Percentiles rank a stretch among this genome's conserved stretches.
phyloP scores from a whole-genome alignment of 2,797 vertebrate species.

The Xyrichtys novacula region DNA sequence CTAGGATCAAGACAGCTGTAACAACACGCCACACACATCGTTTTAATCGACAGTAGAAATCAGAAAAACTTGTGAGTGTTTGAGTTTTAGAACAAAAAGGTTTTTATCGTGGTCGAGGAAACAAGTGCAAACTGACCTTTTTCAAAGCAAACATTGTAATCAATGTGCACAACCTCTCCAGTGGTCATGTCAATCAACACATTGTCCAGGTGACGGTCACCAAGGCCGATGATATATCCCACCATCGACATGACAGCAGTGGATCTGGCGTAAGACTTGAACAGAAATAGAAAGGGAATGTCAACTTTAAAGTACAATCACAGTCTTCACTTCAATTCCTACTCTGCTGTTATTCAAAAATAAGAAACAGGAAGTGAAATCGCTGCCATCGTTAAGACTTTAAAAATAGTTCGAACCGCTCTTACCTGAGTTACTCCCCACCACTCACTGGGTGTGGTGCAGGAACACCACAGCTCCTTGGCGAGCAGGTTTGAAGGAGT shows the following conservation, averaged over 20 bases:
- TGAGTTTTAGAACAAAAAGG: background rate
- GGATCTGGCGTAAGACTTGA: conserved; percentile 95
- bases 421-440: conserved; percentile 98
- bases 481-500: conserved; percentile 97
- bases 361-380: background rate
- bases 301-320: background rate
- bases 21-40: background rate
- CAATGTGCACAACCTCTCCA: conserved; percentile 98
- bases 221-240: conserved; percentile 98
- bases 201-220: conserved; percentile 98
- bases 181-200: conserved; percentile 99
- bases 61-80: no score
- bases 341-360: background rate
- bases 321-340: background rate
- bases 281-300: background rate
- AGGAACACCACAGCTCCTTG: conserved; percentile 99
- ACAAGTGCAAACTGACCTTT: conserved; percentile 86
- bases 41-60: background rate
- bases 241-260: conserved; percentile 99
- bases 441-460: conserved; percentile 97
- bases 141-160: conserved; percentile 99
- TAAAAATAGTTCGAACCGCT: background rate
- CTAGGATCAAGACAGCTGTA: no score
- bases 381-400: background rate
- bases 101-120: background rate